Base-by-base conservation (phyloP, 2,888 invertebrate genomes). In the Pilophorus perplexus region DNA sequence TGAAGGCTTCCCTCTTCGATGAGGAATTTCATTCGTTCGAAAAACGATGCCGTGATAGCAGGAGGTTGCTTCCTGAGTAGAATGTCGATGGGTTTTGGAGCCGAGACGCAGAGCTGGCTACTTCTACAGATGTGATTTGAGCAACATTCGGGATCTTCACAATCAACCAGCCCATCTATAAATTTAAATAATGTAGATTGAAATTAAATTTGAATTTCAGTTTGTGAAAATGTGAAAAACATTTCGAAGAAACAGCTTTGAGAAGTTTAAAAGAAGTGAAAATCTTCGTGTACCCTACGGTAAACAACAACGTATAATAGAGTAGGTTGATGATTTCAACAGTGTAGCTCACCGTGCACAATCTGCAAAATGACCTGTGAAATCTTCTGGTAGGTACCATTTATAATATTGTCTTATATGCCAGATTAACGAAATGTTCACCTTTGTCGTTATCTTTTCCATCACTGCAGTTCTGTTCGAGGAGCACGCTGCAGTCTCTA, bases 61-160 rank as follows among this genome's bases (percentile, higher is more conserved):
- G 96, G 95, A 0, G 97, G 94, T 76, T 97, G 96, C 78, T 96
- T 96, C 66, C 96, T 83, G 50, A 97, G 82, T 14, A 99, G 82
- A 71, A 98, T 94, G 77, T 98, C 96, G 69, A 93, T 91, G 5
- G 99, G 98, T 75, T 95, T 94, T 1, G 95, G 93, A 0, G 95
- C 90, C 0, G 93, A 90, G 5, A 94, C 90, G 79, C 98, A 99
- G 66, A 94, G 85, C 75, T 93, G 90, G 74, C 90, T 92, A 71
- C 85, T 88, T 73, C 88, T 87, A 75, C 94, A 95, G 16, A 85
- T 84, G 64, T 86, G 83, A 76, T 86, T 88, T 68, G 85, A 83
- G 77, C 99, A 99, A 78, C 99, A 99, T 79, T 98, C 98, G 0
- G 97, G 96, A 80, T 99, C 99, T 78, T 95, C 92, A 77, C 99